These are phyloP conservation scores for Vimba vimba DNA, from an alignment of 2,113 vertebrate species.

Conservation along the genomic window DNA sequence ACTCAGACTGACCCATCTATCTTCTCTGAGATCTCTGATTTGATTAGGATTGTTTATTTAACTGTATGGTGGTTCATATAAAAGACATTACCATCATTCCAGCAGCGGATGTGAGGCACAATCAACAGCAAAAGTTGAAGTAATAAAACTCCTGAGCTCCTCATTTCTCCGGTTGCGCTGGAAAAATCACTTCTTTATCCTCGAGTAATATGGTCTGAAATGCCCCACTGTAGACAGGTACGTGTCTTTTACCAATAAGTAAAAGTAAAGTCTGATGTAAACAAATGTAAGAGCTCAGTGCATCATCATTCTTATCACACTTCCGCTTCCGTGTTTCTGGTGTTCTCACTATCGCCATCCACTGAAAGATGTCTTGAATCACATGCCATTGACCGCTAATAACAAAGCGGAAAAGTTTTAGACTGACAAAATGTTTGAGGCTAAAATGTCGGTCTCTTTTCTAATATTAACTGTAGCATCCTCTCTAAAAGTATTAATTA, in stretches of 20 bases:
- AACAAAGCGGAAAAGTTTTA: not conserved
- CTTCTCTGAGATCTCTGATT: not conserved
- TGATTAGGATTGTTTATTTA: not conserved
- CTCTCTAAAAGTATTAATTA: not conserved
- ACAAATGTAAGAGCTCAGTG: slow-evolving; percentile 16
- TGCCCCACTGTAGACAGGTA: not conserved
- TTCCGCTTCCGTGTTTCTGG: slow-evolving; percentile 38
- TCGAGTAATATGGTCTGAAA: not conserved
- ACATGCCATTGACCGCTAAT: not conserved
- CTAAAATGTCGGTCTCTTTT: not conserved
- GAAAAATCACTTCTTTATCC: not conserved
- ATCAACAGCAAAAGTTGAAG: slow-evolving; percentile 34
- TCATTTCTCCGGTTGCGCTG: not conserved
- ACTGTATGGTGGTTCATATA: not conserved
- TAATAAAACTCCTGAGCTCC: not conserved
- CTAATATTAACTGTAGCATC: too few species aligned
- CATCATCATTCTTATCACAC: not conserved
- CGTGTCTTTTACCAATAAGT: not conserved
- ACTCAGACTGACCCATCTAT: not conserved
- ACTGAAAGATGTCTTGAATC: not conserved
- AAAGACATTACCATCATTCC: slow-evolving; percentile 59
- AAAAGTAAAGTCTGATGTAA: slow-evolving; percentile 24
- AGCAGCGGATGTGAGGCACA: slow-evolving; percentile 45
- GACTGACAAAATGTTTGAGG: not conserved
- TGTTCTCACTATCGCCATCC: not conserved